Evolutionary conservation across 2,888 invertebrate genomes (phyloP).

Genomic region (Calephelis perditalis): DNA sequence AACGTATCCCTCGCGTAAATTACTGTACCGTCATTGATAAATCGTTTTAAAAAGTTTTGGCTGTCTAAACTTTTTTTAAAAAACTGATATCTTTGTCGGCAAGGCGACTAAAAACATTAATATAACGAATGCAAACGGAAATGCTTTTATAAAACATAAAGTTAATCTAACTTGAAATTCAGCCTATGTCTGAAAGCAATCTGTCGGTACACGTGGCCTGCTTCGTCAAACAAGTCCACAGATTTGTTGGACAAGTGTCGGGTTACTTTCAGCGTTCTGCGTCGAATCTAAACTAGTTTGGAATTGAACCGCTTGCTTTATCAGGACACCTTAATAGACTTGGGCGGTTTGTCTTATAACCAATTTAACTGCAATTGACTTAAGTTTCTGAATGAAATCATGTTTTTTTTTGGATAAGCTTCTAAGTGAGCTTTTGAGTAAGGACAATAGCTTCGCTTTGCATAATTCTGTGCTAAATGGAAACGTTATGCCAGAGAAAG

Average conservation of each 20-base stretch:
- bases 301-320: conserved; percentile 26
- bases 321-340: conserved; percentile 16
- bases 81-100: too few relatives aligned
- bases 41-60: too few relatives aligned
- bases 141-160: neutral
- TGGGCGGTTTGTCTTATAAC: conserved; percentile 10
- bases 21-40: too few relatives aligned
- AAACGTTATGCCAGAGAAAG: too few relatives aligned
- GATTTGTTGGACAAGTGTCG: conserved; percentile 45
- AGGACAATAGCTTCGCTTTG: too few relatives aligned
- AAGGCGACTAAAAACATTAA: too few relatives aligned
- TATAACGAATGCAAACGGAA: neutral
- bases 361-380: conserved; percentile 2
- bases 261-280: conserved; percentile 29
- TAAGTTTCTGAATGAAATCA: too few relatives aligned
- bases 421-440: too few relatives aligned
- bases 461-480: too few relatives aligned
- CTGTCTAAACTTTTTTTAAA: too few relatives aligned
- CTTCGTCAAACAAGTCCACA: conserved; percentile 45
- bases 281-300: conserved; percentile 23
- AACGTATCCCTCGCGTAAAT: too few relatives aligned
- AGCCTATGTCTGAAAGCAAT: conserved; percentile 17
- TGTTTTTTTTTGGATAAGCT: too few relatives aligned
- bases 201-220: conserved; percentile 38
- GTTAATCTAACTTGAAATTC: conserved; percentile 21